phyloP scores from a whole-genome alignment of 2,113 vertebrate genomes.

The Bungarus multicinctus region DNA sequence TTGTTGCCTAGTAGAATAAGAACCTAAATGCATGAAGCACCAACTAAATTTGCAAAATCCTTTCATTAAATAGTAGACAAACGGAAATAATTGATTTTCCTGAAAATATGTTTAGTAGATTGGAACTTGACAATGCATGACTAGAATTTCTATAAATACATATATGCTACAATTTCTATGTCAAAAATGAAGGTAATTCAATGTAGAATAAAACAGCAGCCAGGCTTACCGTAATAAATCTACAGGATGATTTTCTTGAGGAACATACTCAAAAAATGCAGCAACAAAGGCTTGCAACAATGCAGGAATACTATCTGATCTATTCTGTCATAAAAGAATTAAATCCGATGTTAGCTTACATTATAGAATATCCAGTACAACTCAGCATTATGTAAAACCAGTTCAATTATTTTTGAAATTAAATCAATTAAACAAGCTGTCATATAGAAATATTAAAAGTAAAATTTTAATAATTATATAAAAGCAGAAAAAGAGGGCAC shows the following conservation, averaged over 20 bases:
- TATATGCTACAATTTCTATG: neutral
- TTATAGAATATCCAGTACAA: neutral
- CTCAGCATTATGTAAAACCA: neutral
- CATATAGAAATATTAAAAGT: neutral
- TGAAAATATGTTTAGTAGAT: neutral
- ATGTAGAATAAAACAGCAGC: neutral
- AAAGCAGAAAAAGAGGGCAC: neutral
- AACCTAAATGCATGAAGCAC: neutral
- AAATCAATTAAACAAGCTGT: neutral
- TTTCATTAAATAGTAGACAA: neutral
- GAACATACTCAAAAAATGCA: constrained; percentile 80
- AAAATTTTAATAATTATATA: neutral
- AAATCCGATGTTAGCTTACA: constrained; percentile 4
- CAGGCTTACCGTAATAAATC: constrained; percentile 81
- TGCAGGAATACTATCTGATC: constrained; percentile 70
- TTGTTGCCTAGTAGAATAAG: neutral
- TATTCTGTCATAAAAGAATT: constrained; percentile 71
- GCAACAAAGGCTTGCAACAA: constrained; percentile 84
- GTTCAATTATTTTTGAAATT: neutral
- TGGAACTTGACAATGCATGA: neutral
- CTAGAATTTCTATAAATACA: neutral
- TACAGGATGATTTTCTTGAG: constrained; percentile 71
- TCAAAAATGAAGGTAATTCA: neutral
- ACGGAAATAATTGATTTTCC: neutral
- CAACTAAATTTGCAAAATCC: neutral